Base-by-base conservation (phyloP, 2,797 vertebrate species). In the Acrossocheilus fasciatus region DNA sequence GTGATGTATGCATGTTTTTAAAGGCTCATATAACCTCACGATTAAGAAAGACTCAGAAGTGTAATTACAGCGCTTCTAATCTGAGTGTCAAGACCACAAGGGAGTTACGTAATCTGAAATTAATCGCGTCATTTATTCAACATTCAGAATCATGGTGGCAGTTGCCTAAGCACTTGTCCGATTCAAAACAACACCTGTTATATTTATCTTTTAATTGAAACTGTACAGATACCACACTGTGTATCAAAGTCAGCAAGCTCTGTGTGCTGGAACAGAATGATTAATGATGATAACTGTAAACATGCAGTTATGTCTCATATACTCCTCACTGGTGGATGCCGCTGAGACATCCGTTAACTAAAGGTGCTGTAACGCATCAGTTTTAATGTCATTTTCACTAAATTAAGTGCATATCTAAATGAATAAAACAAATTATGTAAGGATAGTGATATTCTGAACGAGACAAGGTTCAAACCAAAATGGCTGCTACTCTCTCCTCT, bases 121-220 rank as follows among this genome's bases (percentile, higher is more conserved):
- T 85, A 92, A 92, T 91, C 90, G 80, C 14, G 81, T 87, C 73
- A 87, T 90, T 86, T 87, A 89, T 91, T 88, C 90, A 92, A 88
- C 73, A 87, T 91, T 88, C 87, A 91, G 88, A 91, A 92, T 89
- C 91, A 89, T 41, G 88, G 89, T 92, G 88, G 86, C 85, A 89
- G 81, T 87, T 92, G 92, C 93, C 89, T 86, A 92, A 93, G 89
- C 89, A 82, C 84, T 85, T 87, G 91, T 92, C 90, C 91, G 92
- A 91, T 88, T 88, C 76, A 34, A 47, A 81, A 82, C 75, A 86
- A 88, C 88, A 84, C 76, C 70, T 88, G 88, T 86, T 89, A 87
- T 92, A 91, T 95, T 94, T 94, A 94, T 94, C 92, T 94, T 94
- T 94, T 94, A 93, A 95, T 94, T 94, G 93, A 92, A 93, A 88